Conservation (phyloP, 2,888 invertebrate genomes). For the Anoplius nigerrimus region DNA sequence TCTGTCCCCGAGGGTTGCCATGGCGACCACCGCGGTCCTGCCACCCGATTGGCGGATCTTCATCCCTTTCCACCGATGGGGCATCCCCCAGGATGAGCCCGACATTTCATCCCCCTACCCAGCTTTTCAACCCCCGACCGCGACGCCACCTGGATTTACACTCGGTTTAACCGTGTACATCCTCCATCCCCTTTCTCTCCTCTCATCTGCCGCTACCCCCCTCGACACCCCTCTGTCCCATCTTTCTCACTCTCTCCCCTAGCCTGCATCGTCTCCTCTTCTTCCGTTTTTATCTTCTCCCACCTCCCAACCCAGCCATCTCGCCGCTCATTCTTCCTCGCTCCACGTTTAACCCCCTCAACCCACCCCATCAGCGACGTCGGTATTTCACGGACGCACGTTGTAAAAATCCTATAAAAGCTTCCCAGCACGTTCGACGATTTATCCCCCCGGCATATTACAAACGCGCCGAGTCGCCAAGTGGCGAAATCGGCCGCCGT, state of each 20-base stretch:
- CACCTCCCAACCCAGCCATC: neutral
- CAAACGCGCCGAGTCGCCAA: conserved; percentile 18
- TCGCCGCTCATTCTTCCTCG: neutral
- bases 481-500: too few species aligned
- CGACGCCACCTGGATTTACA: conserved; percentile 43
- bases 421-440: conserved; percentile 49
- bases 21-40: conserved; percentile 61
- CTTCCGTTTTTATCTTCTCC: conserved; percentile 2
- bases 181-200: neutral
- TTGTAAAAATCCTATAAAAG: conserved; percentile 57
- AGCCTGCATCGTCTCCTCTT: conserved; percentile 1
- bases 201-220: neutral
- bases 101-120: conserved; percentile 26
- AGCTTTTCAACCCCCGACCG: conserved; percentile 9
- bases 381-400: conserved; percentile 48
- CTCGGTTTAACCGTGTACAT: conserved; percentile 47
- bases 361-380: conserved; percentile 25
- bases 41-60: conserved; percentile 60
- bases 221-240: neutral
- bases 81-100: conserved; percentile 47
- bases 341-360: conserved; percentile 15
- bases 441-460: conserved; percentile 41
- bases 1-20: conserved; percentile 66
- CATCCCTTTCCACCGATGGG: conserved; percentile 43
- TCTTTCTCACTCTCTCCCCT: neutral